These are phyloP conservation scores for Etheostoma perlongum DNA, from an alignment of 2,797 vertebrate genomes.

Conservation along the genomic window DNA sequence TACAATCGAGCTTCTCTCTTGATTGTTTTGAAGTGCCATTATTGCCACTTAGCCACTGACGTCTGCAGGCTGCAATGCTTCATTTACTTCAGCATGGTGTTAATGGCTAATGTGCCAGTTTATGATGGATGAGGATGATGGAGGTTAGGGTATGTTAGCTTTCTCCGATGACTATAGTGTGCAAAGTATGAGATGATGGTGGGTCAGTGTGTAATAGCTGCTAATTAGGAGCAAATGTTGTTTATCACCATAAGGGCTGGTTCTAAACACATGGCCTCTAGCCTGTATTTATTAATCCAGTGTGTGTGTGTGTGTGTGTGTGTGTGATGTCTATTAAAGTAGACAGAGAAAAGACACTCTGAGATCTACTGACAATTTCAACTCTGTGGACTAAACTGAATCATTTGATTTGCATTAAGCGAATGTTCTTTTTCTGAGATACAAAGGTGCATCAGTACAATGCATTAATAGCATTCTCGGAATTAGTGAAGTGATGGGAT, in stretches of 20 bases:
- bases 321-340: neutral
- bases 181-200: neutral
- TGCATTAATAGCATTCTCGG: too few species aligned
- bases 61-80: conserved; percentile 2
- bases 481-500: too few species aligned
- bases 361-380: too few species aligned
- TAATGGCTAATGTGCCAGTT: conserved; percentile 41
- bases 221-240: conserved; percentile 28
- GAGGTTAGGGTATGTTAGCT: neutral
- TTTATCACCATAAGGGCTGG: conserved; percentile 7
- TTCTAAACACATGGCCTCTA: conserved; percentile 2
- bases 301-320: neutral
- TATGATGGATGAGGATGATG: conserved; percentile 16
- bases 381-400: too few species aligned
- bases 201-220: conserved; percentile 1
- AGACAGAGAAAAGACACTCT: neutral
- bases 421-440: too few species aligned
- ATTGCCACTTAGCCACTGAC: conserved; percentile 3
- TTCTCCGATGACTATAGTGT: neutral
- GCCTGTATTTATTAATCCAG: neutral
- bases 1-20: neutral
- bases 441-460: too few species aligned
- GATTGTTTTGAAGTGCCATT: conserved; percentile 6
- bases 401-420: too few species aligned
- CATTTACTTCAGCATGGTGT: conserved; percentile 33